Conservation (phyloP, 1,140 invertebrate species). For the Aphis gossypii region DNA sequence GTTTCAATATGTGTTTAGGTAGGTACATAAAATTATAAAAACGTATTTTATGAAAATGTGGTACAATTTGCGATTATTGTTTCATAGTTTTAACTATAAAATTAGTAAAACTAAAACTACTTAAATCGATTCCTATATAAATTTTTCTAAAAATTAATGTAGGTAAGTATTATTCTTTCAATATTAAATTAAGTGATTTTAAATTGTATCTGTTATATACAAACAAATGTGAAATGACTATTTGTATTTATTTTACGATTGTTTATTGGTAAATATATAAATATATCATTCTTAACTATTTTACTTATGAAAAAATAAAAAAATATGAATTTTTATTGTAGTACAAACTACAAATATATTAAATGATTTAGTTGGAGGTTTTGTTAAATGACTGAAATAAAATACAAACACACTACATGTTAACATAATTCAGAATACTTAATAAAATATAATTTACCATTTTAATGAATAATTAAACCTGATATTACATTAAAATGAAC, state of each 20-base stretch:
- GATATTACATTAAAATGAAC: not conserved
- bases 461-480: not conserved
- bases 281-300: not conserved
- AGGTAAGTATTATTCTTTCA: too few species aligned
- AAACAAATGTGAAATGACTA: not conserved
- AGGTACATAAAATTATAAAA: not conserved
- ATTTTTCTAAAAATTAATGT: too few species aligned
- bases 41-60: not conserved
- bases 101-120: too few species aligned
- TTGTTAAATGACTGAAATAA: not conserved
- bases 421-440: not conserved
- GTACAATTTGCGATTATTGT: not conserved
- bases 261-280: not conserved
- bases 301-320: not conserved
- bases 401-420: not conserved
- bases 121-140: not conserved
- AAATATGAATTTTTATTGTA: not conserved
- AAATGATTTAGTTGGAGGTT: not conserved
- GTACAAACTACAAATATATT: not conserved
- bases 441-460: not conserved
- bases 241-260: not conserved
- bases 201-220: not conserved
- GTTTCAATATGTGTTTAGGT: not conserved
- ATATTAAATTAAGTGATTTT: too few species aligned
- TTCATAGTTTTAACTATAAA: too few species aligned